Evolutionary conservation across 2,888 invertebrate species (phyloP).

Genomic region (Oligia strigilis): DNA sequence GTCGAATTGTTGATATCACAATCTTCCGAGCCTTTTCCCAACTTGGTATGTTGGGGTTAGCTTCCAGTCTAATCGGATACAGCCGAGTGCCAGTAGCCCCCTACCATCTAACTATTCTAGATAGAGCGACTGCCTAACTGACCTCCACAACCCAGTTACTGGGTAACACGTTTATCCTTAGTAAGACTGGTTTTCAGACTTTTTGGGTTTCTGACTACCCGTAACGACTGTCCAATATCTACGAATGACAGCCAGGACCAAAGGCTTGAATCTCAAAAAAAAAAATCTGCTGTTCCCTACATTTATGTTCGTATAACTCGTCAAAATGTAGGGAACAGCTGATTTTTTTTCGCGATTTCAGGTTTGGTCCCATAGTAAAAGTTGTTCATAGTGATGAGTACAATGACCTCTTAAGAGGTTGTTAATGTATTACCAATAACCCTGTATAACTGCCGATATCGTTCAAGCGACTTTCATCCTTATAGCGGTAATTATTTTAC

Average conservation of each 20-base stretch:
- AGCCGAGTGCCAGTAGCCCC: background rate
- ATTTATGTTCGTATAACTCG: too few relatives aligned
- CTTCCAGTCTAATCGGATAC: background rate
- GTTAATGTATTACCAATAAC: too few relatives aligned
- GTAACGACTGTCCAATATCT: background rate
- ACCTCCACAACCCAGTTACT: background rate
- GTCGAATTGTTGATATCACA: background rate
- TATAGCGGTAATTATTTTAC: background rate
- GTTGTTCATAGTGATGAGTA: too few relatives aligned
- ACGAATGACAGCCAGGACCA: background rate
- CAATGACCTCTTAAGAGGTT: too few relatives aligned
- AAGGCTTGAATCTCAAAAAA: too few relatives aligned
- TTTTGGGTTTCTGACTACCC: background rate
- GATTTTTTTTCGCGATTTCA: too few relatives aligned
- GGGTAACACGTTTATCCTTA: background rate
- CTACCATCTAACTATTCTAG: background rate
- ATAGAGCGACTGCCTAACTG: background rate
- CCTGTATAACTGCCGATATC: background rate
- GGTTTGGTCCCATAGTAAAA: too few relatives aligned
- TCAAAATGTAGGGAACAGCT: too few relatives aligned
- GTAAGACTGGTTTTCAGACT: background rate
- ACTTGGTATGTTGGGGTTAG: too few relatives aligned
- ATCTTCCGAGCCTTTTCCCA: too few relatives aligned
- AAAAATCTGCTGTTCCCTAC: too few relatives aligned
- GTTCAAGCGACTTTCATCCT: background rate